Percentiles rank a stretch among this genome's conserved stretches.
These are phyloP conservation scores for Coptodon rendalli DNA, from an alignment of 2,113 vertebrate genomes.

Conservation along the genomic window DNA sequence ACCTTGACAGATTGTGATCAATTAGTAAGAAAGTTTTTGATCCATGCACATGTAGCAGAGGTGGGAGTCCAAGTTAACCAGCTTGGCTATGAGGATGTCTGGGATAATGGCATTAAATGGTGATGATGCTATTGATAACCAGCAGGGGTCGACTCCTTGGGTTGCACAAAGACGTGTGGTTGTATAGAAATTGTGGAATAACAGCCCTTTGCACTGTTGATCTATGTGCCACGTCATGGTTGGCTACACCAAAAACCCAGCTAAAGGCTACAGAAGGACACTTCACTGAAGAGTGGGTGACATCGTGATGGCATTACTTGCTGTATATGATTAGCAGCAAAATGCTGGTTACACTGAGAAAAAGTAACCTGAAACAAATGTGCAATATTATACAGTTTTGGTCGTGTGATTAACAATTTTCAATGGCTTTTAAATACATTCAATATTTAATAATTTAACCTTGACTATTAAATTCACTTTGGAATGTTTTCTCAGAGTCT, in stretches of 20 bases:
- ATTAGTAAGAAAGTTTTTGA: too few species aligned
- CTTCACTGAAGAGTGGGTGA: background rate
- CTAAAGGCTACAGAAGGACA: background rate
- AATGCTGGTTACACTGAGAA: background rate
- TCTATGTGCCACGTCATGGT: background rate
- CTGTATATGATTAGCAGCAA: background rate
- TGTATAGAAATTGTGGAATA: rapidly evolving
- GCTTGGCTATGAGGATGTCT: background rate
- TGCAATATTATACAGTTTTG: background rate
- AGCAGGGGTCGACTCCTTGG: background rate
- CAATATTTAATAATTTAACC: background rate
- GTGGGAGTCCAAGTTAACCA: background rate
- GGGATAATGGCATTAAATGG: background rate
- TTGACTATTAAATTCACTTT: background rate
- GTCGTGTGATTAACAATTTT: background rate
- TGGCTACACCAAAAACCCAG: background rate
- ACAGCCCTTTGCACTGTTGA: background rate
- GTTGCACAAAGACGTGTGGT: background rate
- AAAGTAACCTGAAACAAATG: background rate
- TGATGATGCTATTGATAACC: background rate
- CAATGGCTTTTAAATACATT: background rate
- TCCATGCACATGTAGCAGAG: too few species aligned
- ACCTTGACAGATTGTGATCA: too few species aligned
- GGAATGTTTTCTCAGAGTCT: rapidly evolving
- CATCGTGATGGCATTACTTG: background rate